Percentiles rank a stretch among this genome's conserved stretches.
These are phyloP conservation scores for Pungitius pungitius DNA, from an alignment of 2,113 vertebrate genomes.

Conservation along the genomic window DNA sequence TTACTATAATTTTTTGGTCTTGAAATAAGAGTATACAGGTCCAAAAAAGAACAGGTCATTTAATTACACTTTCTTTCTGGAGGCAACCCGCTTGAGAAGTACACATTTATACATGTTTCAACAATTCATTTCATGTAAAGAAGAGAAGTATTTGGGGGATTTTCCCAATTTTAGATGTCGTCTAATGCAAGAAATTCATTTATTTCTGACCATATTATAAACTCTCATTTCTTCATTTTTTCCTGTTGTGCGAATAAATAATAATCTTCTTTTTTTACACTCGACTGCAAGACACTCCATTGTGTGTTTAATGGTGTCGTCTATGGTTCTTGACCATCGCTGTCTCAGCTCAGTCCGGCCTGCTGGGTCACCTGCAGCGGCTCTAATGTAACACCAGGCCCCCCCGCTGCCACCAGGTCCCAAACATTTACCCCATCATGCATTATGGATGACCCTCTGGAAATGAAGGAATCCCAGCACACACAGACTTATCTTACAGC, in stretches of 20 bases:
- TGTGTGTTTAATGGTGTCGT: constrained; percentile 65
- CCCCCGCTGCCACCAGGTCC: constrained; percentile 58
- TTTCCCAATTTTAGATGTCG: not conserved
- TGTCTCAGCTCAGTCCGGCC: constrained; percentile 62
- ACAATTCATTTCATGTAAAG: not conserved
- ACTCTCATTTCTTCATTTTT: constrained; percentile 10
- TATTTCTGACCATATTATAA: constrained; percentile 26
- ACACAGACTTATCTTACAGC: constrained; percentile 71
- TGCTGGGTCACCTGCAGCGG: constrained; percentile 73
- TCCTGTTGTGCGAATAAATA: constrained; percentile 15
- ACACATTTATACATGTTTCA: not conserved
- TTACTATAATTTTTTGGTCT: not conserved
- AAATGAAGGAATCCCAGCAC: constrained; percentile 69
- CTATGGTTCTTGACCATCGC: constrained; percentile 47
- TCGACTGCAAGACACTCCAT: constrained; percentile 33
- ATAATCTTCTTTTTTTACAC: constrained; percentile 32
- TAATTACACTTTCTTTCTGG: not conserved
- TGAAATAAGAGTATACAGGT: not conserved
- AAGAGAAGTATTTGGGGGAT: not conserved
- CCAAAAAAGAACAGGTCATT: not conserved
- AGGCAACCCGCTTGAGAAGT: not conserved
- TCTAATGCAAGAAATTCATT: not conserved
- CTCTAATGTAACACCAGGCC: constrained; percentile 68
- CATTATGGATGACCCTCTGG: constrained; percentile 72
- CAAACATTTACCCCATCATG: constrained; percentile 73